phyloP scores from a whole-genome alignment of 2,113 vertebrate genomes.

The Xenus cinereus region DNA sequence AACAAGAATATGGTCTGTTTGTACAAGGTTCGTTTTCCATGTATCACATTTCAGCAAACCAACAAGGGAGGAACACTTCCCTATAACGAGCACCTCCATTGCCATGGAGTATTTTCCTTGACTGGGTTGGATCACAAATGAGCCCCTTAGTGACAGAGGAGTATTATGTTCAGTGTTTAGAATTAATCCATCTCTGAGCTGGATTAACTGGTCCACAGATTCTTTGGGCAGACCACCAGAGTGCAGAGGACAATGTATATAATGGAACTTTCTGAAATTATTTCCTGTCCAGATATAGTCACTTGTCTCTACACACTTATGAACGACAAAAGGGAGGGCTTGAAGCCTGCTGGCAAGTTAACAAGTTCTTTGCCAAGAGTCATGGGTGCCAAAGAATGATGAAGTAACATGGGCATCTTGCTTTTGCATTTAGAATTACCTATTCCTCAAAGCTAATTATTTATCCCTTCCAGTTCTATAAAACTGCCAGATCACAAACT shows the following conservation, averaged over 20 bases:
- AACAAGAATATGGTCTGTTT: neutral
- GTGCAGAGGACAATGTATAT: neutral
- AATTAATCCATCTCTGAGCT: slow-evolving; percentile 3
- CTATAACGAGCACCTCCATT: neutral
- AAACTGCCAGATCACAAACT: neutral
- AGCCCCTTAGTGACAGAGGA: neutral
- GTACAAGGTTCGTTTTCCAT: neutral
- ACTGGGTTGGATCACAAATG: neutral
- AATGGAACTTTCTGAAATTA: slow-evolving; percentile 29
- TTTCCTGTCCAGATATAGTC: slow-evolving; percentile 4
- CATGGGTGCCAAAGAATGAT: neutral
- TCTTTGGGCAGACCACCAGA: neutral
- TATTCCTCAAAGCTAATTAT: neutral
- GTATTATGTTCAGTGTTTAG: slow-evolving; percentile 25
- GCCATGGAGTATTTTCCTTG: neutral
- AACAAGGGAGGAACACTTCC: neutral
- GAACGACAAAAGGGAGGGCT: neutral
- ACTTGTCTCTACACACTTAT: neutral
- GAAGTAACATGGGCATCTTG: neutral
- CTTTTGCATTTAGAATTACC: neutral
- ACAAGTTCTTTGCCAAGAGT: neutral
- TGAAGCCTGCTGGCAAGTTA: neutral
- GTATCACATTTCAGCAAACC: neutral
- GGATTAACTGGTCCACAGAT: neutral
- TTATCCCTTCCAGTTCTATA: neutral